Percentiles rank a stretch among this genome's conserved stretches.
Evolutionary conservation across 2,888 invertebrate species (phyloP).

Genomic region (Molorchus minor): DNA sequence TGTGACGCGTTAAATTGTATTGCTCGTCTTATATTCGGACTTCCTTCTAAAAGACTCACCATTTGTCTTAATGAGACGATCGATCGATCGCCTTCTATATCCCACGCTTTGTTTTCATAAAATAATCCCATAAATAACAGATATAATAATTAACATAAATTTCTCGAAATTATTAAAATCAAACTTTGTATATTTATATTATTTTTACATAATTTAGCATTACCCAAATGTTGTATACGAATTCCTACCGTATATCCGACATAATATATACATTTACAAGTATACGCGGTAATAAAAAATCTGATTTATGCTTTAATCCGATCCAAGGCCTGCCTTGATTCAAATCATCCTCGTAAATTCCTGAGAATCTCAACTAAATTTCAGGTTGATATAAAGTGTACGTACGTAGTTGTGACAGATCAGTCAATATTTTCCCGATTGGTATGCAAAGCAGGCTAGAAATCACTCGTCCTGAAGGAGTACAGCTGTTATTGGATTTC

Average conservation of each 20-base stretch:
- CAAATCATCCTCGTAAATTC: conserved; percentile 24
- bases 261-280: conserved; percentile 23
- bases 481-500: conserved; percentile 61
- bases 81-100: conserved; percentile 16
- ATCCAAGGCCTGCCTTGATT: conserved; percentile 22
- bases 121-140: conserved; percentile 5
- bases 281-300: conserved; percentile 7
- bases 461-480: conserved; percentile 58
- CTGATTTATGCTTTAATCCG: conserved; percentile 27
- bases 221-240: conserved; percentile 6
- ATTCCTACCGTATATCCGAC: conserved; percentile 11
- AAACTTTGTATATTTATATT: conserved; percentile 19
- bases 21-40: no score
- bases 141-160: conserved; percentile 23
- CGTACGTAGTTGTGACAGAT: conserved; percentile 47
- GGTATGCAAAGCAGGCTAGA: conserved; percentile 58
- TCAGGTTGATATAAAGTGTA: conserved; percentile 32
- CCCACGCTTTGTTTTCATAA: conserved; percentile 6
- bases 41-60: no score
- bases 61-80: conserved; percentile 9
- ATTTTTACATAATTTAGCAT: conserved; percentile 24
- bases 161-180: conserved; percentile 22
- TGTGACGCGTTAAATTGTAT: no score
- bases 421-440: conserved; percentile 52
- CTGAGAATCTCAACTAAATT: conserved; percentile 18